A percentile compares a stretch with the other conserved stretches of the same genome.
Conservation (phyloP, 1,140 invertebrate species). For the Ceratina japonica region DNA sequence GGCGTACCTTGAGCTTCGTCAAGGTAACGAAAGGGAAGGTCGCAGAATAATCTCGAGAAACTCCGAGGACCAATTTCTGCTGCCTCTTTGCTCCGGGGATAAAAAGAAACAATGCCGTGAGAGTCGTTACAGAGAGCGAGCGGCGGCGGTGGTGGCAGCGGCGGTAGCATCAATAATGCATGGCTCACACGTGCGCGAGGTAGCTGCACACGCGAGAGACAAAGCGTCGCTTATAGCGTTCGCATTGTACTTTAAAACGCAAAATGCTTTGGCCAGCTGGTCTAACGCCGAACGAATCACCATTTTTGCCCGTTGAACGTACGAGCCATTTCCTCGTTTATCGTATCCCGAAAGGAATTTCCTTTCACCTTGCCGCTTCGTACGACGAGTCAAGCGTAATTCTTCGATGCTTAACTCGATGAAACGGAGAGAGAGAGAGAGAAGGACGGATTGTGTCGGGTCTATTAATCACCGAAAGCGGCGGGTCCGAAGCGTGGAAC, state of each 20-base stretch:
- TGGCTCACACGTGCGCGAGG: conserved; percentile 31
- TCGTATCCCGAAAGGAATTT: not conserved
- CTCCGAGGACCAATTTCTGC: conserved; percentile 39
- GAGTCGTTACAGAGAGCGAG: conserved; percentile 31
- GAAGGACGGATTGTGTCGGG: not conserved
- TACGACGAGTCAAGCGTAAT: not conserved
- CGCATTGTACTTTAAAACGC: conserved; percentile 18
- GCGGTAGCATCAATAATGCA: conserved; percentile 46
- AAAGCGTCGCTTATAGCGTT: conserved; percentile 23
- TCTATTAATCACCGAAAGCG: conserved; percentile 3
- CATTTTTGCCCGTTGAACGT: not conserved
- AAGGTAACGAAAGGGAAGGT: conserved; percentile 32
- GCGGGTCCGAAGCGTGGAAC: not conserved
- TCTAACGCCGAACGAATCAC: conserved; percentile 3
- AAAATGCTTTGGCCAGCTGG: not conserved
- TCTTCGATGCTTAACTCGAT: not conserved
- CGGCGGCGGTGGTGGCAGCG: conserved; percentile 21
- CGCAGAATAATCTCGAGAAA: conserved; percentile 37
- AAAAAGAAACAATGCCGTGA: conserved; percentile 11
- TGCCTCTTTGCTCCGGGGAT: not conserved
- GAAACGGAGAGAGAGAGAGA: not conserved
- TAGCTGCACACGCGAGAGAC: conserved; percentile 15
- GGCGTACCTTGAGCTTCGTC: conserved; percentile 19
- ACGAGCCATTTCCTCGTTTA: not conserved
- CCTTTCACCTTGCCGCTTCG: not conserved